phyloP scores from a whole-genome alignment of 1,140 invertebrate species.

The Patella vulgata region DNA sequence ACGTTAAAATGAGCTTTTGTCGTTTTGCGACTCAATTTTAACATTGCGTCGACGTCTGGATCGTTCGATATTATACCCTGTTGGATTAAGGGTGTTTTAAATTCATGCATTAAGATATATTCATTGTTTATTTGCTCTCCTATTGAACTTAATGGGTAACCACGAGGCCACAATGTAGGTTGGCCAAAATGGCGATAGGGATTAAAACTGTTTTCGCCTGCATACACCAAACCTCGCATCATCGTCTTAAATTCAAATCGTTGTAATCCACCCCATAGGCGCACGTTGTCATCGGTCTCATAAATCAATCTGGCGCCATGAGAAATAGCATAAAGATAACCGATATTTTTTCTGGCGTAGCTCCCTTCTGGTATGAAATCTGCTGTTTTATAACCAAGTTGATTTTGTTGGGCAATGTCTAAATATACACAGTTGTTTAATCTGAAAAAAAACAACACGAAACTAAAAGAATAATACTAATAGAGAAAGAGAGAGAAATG shows the following conservation, averaged over 20 bases:
- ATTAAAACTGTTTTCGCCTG: slow-evolving; percentile 39
- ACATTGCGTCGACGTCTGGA: slow-evolving; percentile 63
- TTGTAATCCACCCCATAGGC: slow-evolving; percentile 26
- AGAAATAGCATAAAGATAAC: slow-evolving; percentile 15
- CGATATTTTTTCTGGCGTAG: slow-evolving; percentile 5
- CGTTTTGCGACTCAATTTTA: slow-evolving; percentile 46
- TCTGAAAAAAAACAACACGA: no score
- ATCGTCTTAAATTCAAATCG: slow-evolving; percentile 23
- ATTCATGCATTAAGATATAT: slow-evolving; percentile 17
- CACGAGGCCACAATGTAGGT: no score
- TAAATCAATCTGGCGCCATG: slow-evolving; percentile 61
- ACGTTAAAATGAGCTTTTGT: slow-evolving; percentile 28
- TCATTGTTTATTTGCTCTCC: slow-evolving; percentile 5
- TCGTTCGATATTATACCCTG: slow-evolving; percentile 61
- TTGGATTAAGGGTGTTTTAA: slow-evolving; percentile 44
- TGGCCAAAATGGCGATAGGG: slow-evolving; percentile 58
- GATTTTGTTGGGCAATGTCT: neutral
- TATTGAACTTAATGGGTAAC: slow-evolving; percentile 53
- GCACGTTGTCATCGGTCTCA: slow-evolving; percentile 63
- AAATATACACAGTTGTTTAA: neutral
- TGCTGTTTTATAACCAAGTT: neutral
- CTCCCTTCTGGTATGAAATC: neutral
- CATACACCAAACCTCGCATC: slow-evolving; percentile 1
- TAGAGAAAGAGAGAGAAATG: no score
- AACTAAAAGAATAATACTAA: no score